phyloP scores from a whole-genome alignment of 92 coral and sea anemone genomes.

The Montipora capitata region DNA sequence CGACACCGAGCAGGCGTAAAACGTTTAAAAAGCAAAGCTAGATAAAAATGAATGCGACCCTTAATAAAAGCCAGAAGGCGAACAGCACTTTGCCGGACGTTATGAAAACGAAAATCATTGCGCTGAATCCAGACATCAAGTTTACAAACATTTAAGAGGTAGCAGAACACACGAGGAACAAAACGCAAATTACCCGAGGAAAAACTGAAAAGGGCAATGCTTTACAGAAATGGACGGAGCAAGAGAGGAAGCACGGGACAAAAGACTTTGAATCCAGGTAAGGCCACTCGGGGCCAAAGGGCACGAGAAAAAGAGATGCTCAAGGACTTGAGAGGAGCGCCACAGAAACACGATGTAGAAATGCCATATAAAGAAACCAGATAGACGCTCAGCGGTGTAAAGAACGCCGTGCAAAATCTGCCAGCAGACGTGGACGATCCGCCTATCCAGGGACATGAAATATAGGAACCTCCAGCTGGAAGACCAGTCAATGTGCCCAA shows the following conservation, averaged over 20 bases:
- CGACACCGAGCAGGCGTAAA: background rate
- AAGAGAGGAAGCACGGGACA: background rate
- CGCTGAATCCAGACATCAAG: constrained; percentile 18
- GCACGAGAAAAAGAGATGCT: constrained; percentile 36
- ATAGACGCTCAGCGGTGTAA: constrained; percentile 15
- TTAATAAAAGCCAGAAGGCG: background rate
- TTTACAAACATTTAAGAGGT: constrained; percentile 8
- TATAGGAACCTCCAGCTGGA: constrained; percentile 16
- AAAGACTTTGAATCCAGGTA: constrained; percentile 26
- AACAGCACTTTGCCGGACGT: constrained; percentile 12
- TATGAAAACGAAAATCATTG: constrained; percentile 36
- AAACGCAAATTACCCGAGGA: background rate
- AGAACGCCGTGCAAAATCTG: constrained; percentile 15
- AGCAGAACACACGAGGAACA: constrained; percentile 11
- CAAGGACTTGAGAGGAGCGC: constrained; percentile 1
- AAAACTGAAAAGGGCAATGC: constrained; percentile 31
- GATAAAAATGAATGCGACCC: background rate
- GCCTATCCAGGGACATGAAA: constrained; percentile 14
- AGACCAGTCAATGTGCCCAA: constrained; percentile 28
- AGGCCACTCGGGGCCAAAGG: constrained; percentile 39
- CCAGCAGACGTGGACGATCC: constrained; percentile 6
- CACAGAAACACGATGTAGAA: constrained; percentile 16
- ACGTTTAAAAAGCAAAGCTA: constrained; percentile 7
- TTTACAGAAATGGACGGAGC: background rate
- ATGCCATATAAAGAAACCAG: background rate